Base-by-base conservation (phyloP, 2,888 invertebrate genomes). In the Brachyptera putata region DNA sequence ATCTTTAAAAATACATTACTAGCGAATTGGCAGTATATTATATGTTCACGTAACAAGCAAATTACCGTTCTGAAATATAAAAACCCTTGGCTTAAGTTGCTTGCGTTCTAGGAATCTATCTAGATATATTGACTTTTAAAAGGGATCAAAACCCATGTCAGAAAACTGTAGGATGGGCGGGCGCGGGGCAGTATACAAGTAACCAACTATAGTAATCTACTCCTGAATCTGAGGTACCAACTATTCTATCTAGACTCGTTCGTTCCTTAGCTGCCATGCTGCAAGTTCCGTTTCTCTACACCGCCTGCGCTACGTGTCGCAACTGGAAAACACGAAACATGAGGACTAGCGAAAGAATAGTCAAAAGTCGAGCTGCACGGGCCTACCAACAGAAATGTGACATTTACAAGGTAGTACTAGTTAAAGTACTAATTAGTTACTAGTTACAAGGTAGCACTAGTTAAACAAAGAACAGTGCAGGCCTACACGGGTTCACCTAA, bases 21-120 rank as follows among this genome's bases (percentile, higher is more conserved):
- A 46, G 46, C 46, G 24, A 46, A 46, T 46, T 24, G 46, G 46
- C 46, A 46, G 46, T 46, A 46, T 46, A 46, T 46, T 24, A 24
- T 30, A 16, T 16, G 49, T 16, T 41, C 41, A 41, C 18, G 16
- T 41, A 16, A 50, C 49, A 50, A 50, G 49, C 26, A 26, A 50
- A 50, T n/a, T 50, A 30, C 49, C 24, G 18, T 41, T 41, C 18
- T 41, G 16, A 25, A 50, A 50, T 30, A 50, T 50, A 50, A 50
- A 25, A 50, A 50, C 16, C 49, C 49, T 50, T 25, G 49, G 26
- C 50, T 24, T 50, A 26, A 50, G 26, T 41, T 50, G n/a, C n/a
- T n/a, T n/a, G 49, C 49, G 16, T 30, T 50, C 41, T 41, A 41
- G 41, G 41, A 41, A 41, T 41, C 41, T 41, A 41, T 41, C 41